Evolutionary conservation across 2,113 vertebrate species (phyloP).

Genomic region (Phyllopteryx taeniolatus): DNA sequence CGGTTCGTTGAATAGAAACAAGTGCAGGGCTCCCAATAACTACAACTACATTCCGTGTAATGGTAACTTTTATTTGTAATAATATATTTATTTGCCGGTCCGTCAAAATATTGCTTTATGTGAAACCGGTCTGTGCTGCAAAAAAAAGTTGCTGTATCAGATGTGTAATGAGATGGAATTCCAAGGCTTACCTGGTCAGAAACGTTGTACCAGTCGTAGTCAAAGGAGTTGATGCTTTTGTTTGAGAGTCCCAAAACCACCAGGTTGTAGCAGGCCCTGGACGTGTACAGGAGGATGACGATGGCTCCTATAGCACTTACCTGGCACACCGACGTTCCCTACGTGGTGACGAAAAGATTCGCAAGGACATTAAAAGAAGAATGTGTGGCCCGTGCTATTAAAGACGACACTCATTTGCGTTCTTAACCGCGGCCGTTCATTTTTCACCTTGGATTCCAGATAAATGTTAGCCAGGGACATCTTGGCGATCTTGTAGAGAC

Average conservation of each 20-base stretch:
- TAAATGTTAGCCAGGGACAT: conserved; percentile 95
- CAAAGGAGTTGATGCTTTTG: conserved; percentile 86
- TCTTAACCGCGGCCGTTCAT: neutral
- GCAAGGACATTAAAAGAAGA: neutral
- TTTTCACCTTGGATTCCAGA: conserved; percentile 89
- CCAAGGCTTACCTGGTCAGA: conserved; percentile 85
- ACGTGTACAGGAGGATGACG: conserved; percentile 89
- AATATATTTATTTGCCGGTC: too few relatives aligned
- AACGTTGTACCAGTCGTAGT: conserved; percentile 98
- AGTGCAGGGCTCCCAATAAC: too few relatives aligned
- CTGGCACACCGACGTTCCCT: conserved; percentile 96
- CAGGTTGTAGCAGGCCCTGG: conserved; percentile 95
- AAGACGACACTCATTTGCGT: neutral
- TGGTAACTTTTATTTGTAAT: too few relatives aligned
- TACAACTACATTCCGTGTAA: too few relatives aligned
- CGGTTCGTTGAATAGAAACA: too few relatives aligned
- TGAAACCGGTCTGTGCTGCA: too few relatives aligned
- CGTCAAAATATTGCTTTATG: too few relatives aligned
- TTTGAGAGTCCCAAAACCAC: conserved; percentile 85
- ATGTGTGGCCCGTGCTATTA: neutral
- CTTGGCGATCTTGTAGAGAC: conserved; percentile 94
- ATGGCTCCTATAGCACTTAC: conserved; percentile 85
- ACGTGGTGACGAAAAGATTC: conserved; percentile 20
- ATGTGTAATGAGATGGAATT: neutral
- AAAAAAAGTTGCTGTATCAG: too few relatives aligned